These are phyloP conservation scores for Stomatorhinus ivindoensis DNA, from an alignment of 2,113 vertebrate genomes.

Conservation along the genomic window DNA sequence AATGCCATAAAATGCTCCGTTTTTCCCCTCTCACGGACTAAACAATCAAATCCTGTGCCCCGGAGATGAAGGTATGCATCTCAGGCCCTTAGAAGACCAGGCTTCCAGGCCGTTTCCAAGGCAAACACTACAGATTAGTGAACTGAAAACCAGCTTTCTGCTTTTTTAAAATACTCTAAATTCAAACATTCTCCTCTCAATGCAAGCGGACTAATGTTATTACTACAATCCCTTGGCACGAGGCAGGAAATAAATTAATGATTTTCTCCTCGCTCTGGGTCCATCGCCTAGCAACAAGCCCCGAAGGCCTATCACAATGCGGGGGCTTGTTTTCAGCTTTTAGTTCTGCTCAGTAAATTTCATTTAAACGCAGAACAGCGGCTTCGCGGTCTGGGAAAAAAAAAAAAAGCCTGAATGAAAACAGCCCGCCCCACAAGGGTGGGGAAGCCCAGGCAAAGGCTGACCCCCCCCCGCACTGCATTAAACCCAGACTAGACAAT, in stretches of 20 bases:
- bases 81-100: conserved; percentile 58
- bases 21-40: background rate
- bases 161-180: conserved; percentile 57
- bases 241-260: conserved; percentile 44
- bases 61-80: conserved; percentile 54
- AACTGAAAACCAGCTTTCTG: conserved; percentile 34
- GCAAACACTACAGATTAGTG: conserved; percentile 51
- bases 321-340: conserved; percentile 77
- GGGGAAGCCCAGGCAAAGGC: conserved; percentile 11
- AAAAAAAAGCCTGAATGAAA: conserved; percentile 48
- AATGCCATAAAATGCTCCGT: conserved; percentile 20
- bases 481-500: background rate
- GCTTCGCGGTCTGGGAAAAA: conserved; percentile 44
- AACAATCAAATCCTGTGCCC: conserved; percentile 50
- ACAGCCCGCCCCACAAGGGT: conserved; percentile 40
- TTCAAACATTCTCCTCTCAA: conserved; percentile 49
- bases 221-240: conserved; percentile 57
- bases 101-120: conserved; percentile 65
- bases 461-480: background rate
- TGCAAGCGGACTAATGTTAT: conserved; percentile 60
- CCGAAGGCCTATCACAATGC: conserved; percentile 72
- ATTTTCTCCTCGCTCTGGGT: conserved; percentile 39
- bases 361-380: conserved; percentile 61
- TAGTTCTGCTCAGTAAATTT: conserved; percentile 75
- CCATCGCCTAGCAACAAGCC: conserved; percentile 68